These are phyloP conservation scores for Cyaniris semiargus DNA, from an alignment of 2,888 invertebrate genomes.

Conservation along the genomic window DNA sequence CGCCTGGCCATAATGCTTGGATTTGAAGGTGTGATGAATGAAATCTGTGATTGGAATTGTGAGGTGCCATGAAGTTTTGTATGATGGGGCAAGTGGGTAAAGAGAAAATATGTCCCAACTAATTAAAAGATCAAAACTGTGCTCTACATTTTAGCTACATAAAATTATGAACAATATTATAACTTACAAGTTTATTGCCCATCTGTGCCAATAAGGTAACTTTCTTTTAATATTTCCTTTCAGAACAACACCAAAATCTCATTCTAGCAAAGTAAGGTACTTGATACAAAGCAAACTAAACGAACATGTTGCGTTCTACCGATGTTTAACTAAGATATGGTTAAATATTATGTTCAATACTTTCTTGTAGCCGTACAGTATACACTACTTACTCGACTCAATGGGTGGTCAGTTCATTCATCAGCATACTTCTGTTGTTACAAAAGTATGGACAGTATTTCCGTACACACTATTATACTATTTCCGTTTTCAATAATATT, in stretches of 20 bases:
- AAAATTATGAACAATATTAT: too few species aligned
- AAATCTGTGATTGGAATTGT: conserved; percentile 44
- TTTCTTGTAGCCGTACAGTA: conserved; percentile 50
- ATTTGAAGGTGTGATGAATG: conserved; percentile 74
- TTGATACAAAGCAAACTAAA: too few species aligned
- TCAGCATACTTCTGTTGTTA: conserved; percentile 17
- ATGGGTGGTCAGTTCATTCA: conserved; percentile 72
- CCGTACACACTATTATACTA: conserved; percentile 45
- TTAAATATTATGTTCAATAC: conserved; percentile 42
- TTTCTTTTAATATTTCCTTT: background rate
- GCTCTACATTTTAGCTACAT: too few species aligned
- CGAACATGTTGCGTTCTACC: too few species aligned
- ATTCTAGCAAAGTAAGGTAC: background rate
- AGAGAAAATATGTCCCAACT: too few species aligned
- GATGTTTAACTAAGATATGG: background rate
- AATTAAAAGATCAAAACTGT: too few species aligned
- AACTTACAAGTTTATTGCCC: too few species aligned
- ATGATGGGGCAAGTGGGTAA: background rate
- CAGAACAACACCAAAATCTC: background rate
- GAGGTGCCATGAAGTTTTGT: conserved; percentile 37
- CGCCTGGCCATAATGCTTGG: conserved; percentile 72
- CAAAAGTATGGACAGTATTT: conserved; percentile 60
- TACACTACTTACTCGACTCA: conserved; percentile 54
- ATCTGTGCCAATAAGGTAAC: too few species aligned
- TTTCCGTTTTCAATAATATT: background rate